Base-by-base conservation (phyloP, 1,140 invertebrate genomes). In the Spodoptera frugiperda region DNA sequence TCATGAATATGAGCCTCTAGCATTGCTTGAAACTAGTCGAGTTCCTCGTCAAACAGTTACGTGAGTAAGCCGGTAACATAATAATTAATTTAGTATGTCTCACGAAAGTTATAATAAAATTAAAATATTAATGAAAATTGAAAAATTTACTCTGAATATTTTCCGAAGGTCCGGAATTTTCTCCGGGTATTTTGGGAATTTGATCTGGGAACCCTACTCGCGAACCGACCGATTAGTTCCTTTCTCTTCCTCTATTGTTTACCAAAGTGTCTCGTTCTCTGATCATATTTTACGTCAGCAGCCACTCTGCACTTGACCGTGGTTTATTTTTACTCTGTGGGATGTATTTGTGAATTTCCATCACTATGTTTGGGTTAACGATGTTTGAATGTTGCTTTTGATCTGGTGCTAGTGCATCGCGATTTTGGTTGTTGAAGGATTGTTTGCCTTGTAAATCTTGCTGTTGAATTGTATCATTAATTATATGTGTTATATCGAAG, bases 281-380 rank as follows among this genome's bases (percentile, higher is more conserved):
- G 39, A 63, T 19, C 61, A 46, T 46, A 63, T 63, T 63, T 63
- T 63, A 63, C 61, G 61, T 63, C 61, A 46, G 44, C 61, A 59
- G 11, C 57, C 30, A 59, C 25, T 33, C 25, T 59, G 30, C 57
- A 11, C 19, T 25, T 59, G 57, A 59, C 57, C 30, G 30, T 59
- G 57, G 25, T 59, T 33, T 59, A 59, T 59, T 55, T 55, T 55
- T 25, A 21, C 9, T 11, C 33, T 19, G 3, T 55, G 17, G 17
- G 10, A 14, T 19, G 19, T 14, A 55, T 55, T 55, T 55, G 54
- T 25, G 15, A 21, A 21, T 55, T 55, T 55, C 3, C 11, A 10
- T 55, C 54, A 9, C 19, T 25, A 19, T 54, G 51, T 54, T 55
- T 55, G 54, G 54, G 19, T 17, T 55, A 25, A 19, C 10, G 25